These are phyloP conservation scores for Nomada hirtipes DNA, from an alignment of 2,888 invertebrate species.

Conservation along the genomic window DNA sequence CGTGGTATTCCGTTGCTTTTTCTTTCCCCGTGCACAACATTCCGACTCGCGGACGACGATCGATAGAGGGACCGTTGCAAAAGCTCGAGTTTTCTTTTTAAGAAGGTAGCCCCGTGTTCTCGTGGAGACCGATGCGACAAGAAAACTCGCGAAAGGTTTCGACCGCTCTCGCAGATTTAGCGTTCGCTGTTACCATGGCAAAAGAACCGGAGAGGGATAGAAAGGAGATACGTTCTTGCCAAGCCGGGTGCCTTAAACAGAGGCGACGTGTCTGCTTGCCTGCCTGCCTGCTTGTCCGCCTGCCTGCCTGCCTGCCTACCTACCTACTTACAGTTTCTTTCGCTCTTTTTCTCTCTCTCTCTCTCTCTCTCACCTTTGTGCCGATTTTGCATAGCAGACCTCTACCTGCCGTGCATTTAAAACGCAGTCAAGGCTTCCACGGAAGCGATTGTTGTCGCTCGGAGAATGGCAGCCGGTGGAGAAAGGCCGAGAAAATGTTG, in stretches of 20 bases:
- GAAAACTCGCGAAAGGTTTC: slow-evolving; percentile 31
- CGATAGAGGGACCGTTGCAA: neutral
- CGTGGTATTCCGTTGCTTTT: neutral
- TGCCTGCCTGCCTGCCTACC: no score
- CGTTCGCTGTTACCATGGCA: slow-evolving; percentile 52
- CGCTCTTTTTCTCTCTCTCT: slow-evolving; percentile 32
- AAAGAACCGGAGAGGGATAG: slow-evolving; percentile 52
- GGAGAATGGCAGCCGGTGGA: slow-evolving; percentile 60
- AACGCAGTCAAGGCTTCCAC: slow-evolving; percentile 74
- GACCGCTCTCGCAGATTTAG: slow-evolving; percentile 37
- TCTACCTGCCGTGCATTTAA: slow-evolving; percentile 76
- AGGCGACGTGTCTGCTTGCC: slow-evolving; percentile 56
- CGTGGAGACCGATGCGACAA: slow-evolving; percentile 1
- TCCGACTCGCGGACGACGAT: neutral
- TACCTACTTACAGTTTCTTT: neutral
- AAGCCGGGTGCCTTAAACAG: slow-evolving; percentile 50
- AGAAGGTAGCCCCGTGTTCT: neutral
- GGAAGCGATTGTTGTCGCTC: slow-evolving; percentile 73
- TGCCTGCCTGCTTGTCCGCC: neutral
- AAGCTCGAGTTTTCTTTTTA: neutral
- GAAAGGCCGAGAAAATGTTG: slow-evolving; percentile 69
- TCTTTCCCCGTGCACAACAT: no score
- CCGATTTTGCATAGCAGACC: slow-evolving; percentile 75
- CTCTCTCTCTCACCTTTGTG: slow-evolving; percentile 68
- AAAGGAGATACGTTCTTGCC: slow-evolving; percentile 64